Evolutionary conservation across 2,113 vertebrate species (phyloP), one percentile per base, ranked within the genome.

Genomic region (Stigmatopora nigra): DNA sequence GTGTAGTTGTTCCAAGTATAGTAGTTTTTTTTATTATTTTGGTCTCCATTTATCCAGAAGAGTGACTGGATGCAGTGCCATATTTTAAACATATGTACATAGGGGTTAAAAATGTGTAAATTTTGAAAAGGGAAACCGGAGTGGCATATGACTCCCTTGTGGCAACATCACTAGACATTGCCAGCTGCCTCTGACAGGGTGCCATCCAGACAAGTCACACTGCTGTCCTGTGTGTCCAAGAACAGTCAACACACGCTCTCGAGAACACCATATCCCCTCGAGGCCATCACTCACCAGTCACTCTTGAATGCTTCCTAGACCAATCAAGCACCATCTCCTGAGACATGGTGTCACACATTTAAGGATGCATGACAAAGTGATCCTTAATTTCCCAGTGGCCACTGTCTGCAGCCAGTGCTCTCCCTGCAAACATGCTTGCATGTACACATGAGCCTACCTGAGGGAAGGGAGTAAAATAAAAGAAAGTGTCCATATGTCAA

Each of bases 361-460:
- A 90, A 89, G 87, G 89, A 92, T 91, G 90, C 89, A 90, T 89
- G 89, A 90, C 89, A 90, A 92, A 90, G 87, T 90, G 87, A 83
- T 86, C 84, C 86, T 88, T 92, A 89, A 91, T 92, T 92, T 91
- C 90, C 90, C 91, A 89, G 85, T 90, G 87, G 91, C 88, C 84
- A 70, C 84, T 82, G 78, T 87, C 86, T 87, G 76, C 80, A 80
- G 82, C 79, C 76, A 82, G 87, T 78, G 78, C 75, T 35, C 35
- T 49, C 20, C 61, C 61, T 49, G 9, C 20, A 49, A 72, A 82
- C 76, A 71, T n/a, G 65, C 77, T 75, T 22, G 16, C 59, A 68
- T 49, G 15, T 73, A 64, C 71, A 60, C 73, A 69, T 68, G 65
- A 55, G 61, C 69, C 65, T 67, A 41, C 13, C 4, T 72, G 75